A percentile compares a stretch with the other conserved stretches of the same genome.
Conservation (phyloP, 2,113 vertebrate genomes). For the Microcebus jonahi region DNA sequence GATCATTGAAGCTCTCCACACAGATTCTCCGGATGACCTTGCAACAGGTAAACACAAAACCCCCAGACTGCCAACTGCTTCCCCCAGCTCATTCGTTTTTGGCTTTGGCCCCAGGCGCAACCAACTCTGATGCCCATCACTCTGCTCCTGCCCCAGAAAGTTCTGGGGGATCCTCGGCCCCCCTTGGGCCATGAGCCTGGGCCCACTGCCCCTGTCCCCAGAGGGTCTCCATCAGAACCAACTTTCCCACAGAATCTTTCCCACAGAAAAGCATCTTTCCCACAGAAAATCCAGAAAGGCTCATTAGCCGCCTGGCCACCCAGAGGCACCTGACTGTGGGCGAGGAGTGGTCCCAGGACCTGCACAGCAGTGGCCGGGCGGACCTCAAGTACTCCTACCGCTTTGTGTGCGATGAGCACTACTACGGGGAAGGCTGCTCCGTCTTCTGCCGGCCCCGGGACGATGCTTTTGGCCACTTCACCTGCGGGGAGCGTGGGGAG, state of each 20-base stretch:
- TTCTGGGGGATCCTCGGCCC: neutral
- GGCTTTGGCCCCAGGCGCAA: neutral
- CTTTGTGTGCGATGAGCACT: slow-evolving; percentile 97
- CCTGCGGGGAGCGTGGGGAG: slow-evolving; percentile 96
- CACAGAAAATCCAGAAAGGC: slow-evolving; percentile 94
- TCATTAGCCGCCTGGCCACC: slow-evolving; percentile 96
- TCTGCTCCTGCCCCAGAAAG: neutral
- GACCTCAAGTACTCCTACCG: slow-evolving; percentile 98
- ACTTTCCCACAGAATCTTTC: neutral
- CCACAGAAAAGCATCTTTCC: slow-evolving; percentile 86
- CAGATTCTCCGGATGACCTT: slow-evolving; percentile 95
- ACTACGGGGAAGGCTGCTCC: slow-evolving; percentile 97
- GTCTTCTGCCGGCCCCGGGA: slow-evolving; percentile 97
- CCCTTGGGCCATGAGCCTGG: neutral
- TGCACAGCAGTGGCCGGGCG: slow-evolving; percentile 92
- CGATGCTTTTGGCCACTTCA: slow-evolving; percentile 98
- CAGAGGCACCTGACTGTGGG: slow-evolving; percentile 96
- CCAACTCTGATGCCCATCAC: neutral
- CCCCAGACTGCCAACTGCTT: neutral
- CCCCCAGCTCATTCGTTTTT: neutral
- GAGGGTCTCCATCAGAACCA: neutral
- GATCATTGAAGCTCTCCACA: slow-evolving; percentile 98
- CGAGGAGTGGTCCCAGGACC: slow-evolving; percentile 97
- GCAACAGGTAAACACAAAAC: slow-evolving; percentile 90
- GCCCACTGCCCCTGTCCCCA: neutral